Conservation (phyloP, 64 coral and sea anemone genomes). For the Exaiptasia diaphana region DNA sequence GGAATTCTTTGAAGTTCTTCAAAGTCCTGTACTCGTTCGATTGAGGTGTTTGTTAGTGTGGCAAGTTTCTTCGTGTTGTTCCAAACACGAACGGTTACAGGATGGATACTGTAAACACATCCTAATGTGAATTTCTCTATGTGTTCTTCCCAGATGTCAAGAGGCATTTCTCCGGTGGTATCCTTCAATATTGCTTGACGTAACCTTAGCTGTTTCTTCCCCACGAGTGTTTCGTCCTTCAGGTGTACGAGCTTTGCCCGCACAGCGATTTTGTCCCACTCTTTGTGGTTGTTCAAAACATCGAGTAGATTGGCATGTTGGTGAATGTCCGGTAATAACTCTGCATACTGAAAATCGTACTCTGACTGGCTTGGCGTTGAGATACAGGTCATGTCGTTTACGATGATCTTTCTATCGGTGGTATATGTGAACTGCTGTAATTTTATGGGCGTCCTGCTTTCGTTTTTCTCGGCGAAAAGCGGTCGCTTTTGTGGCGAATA, state of each 20-base stretch:
- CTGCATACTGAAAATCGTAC: slow-evolving; percentile 39
- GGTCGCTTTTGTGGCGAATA: slow-evolving; percentile 2
- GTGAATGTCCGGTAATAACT: slow-evolving; percentile 1
- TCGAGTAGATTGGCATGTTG: too few species aligned
- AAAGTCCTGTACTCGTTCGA: not conserved
- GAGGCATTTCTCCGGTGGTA: not conserved
- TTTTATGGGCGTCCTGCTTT: slow-evolving; percentile 35
- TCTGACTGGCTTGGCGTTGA: not conserved
- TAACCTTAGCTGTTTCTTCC: not conserved
- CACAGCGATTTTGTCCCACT: slow-evolving; percentile 20
- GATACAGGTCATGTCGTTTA: slow-evolving; percentile 36
- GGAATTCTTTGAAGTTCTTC: not conserved
- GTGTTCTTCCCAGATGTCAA: slow-evolving; percentile 11
- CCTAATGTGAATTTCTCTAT: not conserved
- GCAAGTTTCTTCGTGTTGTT: not conserved
- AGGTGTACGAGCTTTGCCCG: slow-evolving; percentile 8
- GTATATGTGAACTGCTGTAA: slow-evolving; percentile 13
- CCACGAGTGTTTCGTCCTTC: not conserved
- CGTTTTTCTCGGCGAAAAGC: slow-evolving; percentile 1
- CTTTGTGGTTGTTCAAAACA: slow-evolving; percentile 27
- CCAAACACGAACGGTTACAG: not conserved
- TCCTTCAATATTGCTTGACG: not conserved
- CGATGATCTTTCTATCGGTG: slow-evolving; percentile 4
- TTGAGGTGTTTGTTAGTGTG: not conserved
- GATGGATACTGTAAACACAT: not conserved